Evolutionary conservation across 1,140 invertebrate species (phyloP).

Genomic region (roundworm (Caenorhabditis elegans)): WBcel235 BX284606.5:417501-418000

Average conservation of each 20-base stretch:
- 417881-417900: not conserved
- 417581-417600: not conserved
- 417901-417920: too few relatives aligned
- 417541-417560: slow-evolving; percentile 28
- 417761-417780: slow-evolving; percentile 1
- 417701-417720: not conserved
- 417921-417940: too few relatives aligned
- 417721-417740: too few relatives aligned
- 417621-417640: slow-evolving; percentile 40
- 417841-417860: not conserved
- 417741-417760: not conserved
- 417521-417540: slow-evolving; percentile 38
- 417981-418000: too few relatives aligned
- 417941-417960: too few relatives aligned
- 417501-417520: slow-evolving; percentile 43
- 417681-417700: slow-evolving; percentile 31
- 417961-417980: too few relatives aligned
- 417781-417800: not conserved
- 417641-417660: slow-evolving; percentile 29
- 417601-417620: slow-evolving; percentile 27
- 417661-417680: slow-evolving; percentile 16
- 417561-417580: too few relatives aligned
- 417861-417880: slow-evolving; percentile 10
- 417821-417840: slow-evolving; percentile 26
- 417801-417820: not conserved